Conservation (phyloP, 2,797 vertebrate species). For the Loris lydekkerianus region DNA sequence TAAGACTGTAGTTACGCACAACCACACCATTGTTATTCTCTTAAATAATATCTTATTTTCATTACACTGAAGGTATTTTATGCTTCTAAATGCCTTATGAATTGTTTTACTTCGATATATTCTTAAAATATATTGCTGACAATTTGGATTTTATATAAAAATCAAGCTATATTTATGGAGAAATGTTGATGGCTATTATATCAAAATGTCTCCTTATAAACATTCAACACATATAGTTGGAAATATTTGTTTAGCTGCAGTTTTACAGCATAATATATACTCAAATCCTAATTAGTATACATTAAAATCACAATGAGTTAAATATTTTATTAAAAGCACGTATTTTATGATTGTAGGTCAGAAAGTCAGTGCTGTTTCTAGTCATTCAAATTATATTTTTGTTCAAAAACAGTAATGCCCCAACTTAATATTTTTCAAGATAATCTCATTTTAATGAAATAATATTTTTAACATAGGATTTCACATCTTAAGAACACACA, state of each 20-base stretch:
- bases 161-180: background rate
- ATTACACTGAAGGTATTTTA: background rate
- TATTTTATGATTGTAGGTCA: conserved; percentile 15
- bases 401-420: background rate
- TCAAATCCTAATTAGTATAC: background rate
- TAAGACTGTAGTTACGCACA: background rate
- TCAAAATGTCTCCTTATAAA: conserved; percentile 20
- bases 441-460: conserved; percentile 63
- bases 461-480: background rate
- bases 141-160: background rate
- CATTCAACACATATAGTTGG: background rate
- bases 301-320: conserved; percentile 7
- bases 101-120: conserved; percentile 25
- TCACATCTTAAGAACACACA: conserved; percentile 26
- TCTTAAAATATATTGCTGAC: background rate
- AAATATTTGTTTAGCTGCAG: conserved; percentile 1
- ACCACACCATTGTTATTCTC: background rate
- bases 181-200: background rate
- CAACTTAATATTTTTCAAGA: conserved; percentile 31
- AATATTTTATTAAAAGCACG: conserved; percentile 27
- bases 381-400: conserved; percentile 22
- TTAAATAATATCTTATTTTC: background rate
- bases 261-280: background rate
- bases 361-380: conserved; percentile 9
- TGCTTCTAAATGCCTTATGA: background rate